Conservation (phyloP, 92 coral and sea anemone species). For the Galaxea fascicularis region DNA sequence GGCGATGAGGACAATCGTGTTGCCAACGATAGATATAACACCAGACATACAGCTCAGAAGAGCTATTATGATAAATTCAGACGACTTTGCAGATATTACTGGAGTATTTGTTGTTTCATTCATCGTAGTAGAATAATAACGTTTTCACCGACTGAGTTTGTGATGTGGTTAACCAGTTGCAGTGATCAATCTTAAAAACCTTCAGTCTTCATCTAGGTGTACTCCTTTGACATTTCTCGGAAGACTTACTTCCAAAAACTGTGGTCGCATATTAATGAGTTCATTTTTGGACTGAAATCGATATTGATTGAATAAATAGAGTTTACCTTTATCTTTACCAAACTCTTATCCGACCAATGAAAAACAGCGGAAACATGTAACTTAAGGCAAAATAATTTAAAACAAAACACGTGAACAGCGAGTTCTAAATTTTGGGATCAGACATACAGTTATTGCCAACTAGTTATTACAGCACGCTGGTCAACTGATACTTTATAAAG, state of each 20-base stretch:
- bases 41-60: conserved; percentile 47
- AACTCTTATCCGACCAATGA: neutral
- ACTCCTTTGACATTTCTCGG: neutral
- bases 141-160: neutral
- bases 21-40: conserved; percentile 53
- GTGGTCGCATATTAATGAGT: neutral
- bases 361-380: neutral
- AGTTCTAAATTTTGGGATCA: neutral
- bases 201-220: neutral
- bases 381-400: neutral
- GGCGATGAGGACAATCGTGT: conserved; percentile 58
- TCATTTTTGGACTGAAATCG: neutral
- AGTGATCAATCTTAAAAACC: too few species aligned
- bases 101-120: neutral
- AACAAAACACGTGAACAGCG: neutral
- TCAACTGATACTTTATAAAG: too few species aligned
- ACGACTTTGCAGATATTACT: conserved; percentile 2
- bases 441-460: too few species aligned
- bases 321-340: neutral
- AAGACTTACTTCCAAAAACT: neutral
- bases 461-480: too few species aligned
- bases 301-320: neutral
- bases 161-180: neutral
- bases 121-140: neutral
- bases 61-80: conserved; percentile 27